Evolutionary conservation across 2,888 invertebrate species (phyloP), one percentile per base, ranked within the genome.

Genomic region (Dichetophora obliterata): DNA sequence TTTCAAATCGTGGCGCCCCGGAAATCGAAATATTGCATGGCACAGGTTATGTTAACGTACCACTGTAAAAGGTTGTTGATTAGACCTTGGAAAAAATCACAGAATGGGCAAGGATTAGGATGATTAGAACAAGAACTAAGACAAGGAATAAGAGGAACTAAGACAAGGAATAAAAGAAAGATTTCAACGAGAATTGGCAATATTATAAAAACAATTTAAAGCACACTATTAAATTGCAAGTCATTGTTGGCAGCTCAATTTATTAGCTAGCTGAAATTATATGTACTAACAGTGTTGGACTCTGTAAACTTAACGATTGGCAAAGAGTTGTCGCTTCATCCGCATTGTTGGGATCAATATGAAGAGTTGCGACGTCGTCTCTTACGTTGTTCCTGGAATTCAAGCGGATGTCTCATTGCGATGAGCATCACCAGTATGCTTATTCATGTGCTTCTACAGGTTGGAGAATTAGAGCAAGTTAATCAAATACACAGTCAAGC

Each of bases 381-480:
- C 54, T 59, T 66, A 5, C 74, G 74, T n/a, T 74, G 74, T 65
- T 82, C 81, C 61, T 81, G 79, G 69, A 81, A 89, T 81, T 89
- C 88, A 71, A 82, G 84, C 57, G 87, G 86, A 84, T 89, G 89
- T 81, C 75, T 88, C 88, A 76, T 88, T 88, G 27, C 88, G 84
- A 82, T 89, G 89, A 2, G 88, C 87, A 75, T 89, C 89, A 24
- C 86, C 85, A 0, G 89, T 89, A 57, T 89, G 89, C 34, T 84
- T 85, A 22, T 89, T 85, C 86, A 89, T 89, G 80, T 89, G 89
- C 78, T 89, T 89, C 85, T 81, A 16, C 19, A 54, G 54, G 14
- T 19, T 9, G 5, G 5, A 6, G 1, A 31, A 34, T 31, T n/a
- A 27, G 3, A 31, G 27, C 34, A 24, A 16, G 14, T 65, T 37